Evolutionary conservation across 2,113 vertebrate species (phyloP), one percentile per base, ranked within the genome.

Genomic region (Scophthalmus maximus): DNA sequence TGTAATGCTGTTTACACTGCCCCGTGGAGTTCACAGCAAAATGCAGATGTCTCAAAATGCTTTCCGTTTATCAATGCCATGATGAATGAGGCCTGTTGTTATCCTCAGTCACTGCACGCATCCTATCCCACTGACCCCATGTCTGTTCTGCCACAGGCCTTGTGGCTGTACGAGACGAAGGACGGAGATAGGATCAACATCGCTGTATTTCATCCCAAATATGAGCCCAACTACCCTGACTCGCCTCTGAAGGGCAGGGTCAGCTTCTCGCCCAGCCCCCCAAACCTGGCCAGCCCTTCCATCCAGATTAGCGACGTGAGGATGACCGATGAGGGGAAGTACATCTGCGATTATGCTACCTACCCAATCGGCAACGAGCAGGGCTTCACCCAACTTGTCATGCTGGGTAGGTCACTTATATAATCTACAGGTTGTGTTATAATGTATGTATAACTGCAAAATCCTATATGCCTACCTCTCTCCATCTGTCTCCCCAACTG

Each of bases 291-390:
- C 4, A 94, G 90, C 0, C 95, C 94, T 15, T 95, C 94, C 0
- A 94, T 97, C 75, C 80, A 91, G 68, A 93, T 97, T 27, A 68
- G 2, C 0, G 29, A 87, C 0, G 90, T 96, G 14, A 60, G 46
- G 7, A 92, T 95, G 88, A 87, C 82, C 0, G 96, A 97, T 0
- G 94, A 96, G 60, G 96, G 95, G 32, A 92, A 87, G 32, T 97
- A 96, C 58, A 88, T 92, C 70, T 97, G 96, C 32, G 95, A 96
- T 46, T 96, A 95, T 2, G 95, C 95, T 15, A 94, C 94, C 20
- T 97, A 95, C 83, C 96, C 96, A 9, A 84, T 75, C 0, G 96
- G 96, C 17, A 95, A 95, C 15, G 90, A 94, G 26, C 92, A 94
- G 1, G 95, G 94, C 4, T 76, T 89, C 68, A 96, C 95, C 4